Percentiles rank a stretch among this genome's conserved stretches.
Evolutionary conservation across 2,888 invertebrate genomes (phyloP).

Genomic region (Petrolisthes manimaculis): DNA sequence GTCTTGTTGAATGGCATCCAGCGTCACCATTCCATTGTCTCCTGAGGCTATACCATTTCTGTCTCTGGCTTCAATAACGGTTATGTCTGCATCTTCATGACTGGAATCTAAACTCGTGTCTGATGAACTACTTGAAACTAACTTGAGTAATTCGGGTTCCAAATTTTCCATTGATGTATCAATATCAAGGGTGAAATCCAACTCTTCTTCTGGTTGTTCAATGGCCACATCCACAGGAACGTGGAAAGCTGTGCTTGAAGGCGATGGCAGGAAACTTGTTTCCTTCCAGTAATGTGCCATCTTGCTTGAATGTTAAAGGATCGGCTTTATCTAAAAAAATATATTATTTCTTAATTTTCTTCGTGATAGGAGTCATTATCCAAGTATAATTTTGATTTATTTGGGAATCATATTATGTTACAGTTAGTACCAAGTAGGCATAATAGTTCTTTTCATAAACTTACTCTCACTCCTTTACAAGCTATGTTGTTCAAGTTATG

Average conservation of each 20-base stretch:
- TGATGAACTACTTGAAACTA: not conserved
- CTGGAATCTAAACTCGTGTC: conserved; percentile 10
- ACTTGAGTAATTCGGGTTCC: not conserved
- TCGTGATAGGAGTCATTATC: no score
- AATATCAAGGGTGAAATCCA: conserved; percentile 22
- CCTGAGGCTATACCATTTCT: not conserved
- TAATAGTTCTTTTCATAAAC: no score
- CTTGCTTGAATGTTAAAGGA: not conserved
- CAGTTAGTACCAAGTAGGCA: no score
- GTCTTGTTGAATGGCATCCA: conserved; percentile 22
- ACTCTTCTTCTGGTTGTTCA: conserved; percentile 29
- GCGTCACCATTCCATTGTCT: not conserved
- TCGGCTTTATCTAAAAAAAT: no score
- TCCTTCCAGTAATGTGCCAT: conserved; percentile 33
- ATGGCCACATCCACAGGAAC: conserved; percentile 27
- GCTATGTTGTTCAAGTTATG: no score
- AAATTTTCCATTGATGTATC: not conserved
- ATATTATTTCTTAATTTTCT: no score
- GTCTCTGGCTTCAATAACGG: conserved; percentile 20
- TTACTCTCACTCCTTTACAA: no score
- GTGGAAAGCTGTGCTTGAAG: not conserved
- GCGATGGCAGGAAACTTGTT: conserved; percentile 22
- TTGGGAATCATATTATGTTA: no score
- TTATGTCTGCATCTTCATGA: conserved; percentile 6
- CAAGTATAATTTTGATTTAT: no score